These are phyloP conservation scores for Mizuhopecten yessoensis DNA, from an alignment of 1,140 invertebrate species.

Conservation along the genomic window DNA sequence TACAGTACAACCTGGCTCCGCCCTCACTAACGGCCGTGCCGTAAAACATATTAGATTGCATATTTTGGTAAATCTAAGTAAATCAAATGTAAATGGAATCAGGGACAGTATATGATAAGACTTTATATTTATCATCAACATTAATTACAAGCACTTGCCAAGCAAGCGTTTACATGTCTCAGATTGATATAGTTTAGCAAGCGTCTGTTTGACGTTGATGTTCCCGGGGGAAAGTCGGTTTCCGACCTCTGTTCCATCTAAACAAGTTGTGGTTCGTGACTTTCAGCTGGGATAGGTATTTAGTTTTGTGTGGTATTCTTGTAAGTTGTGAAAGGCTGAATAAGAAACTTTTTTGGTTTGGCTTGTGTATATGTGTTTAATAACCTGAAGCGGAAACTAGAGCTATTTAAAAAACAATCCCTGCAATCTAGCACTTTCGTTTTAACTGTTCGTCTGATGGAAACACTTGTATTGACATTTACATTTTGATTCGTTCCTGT, in stretches of 20 bases:
- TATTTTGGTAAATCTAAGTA: too few species aligned
- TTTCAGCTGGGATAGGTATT: background rate
- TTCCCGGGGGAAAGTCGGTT: background rate
- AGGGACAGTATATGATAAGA: too few species aligned
- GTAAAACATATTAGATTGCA: too few species aligned
- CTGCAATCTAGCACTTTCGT: background rate
- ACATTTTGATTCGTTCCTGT: background rate
- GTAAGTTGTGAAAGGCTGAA: background rate
- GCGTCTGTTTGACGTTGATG: background rate
- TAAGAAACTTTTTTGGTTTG: background rate
- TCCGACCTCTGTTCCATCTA: background rate
- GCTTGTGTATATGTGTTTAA: background rate
- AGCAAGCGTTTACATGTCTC: too few species aligned
- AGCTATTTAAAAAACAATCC: too few species aligned
- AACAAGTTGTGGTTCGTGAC: background rate
- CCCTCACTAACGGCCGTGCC: too few species aligned
- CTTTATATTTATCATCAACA: too few species aligned
- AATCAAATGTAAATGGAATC: too few species aligned
- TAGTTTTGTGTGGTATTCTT: background rate
- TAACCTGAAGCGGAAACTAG: background rate
- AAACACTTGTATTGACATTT: background rate
- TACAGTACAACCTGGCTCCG: too few species aligned
- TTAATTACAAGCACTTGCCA: too few species aligned
- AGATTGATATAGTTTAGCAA: background rate
- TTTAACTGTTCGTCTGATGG: background rate